phyloP scores from a whole-genome alignment of 2,888 invertebrate genomes.

The Gari tellinella region DNA sequence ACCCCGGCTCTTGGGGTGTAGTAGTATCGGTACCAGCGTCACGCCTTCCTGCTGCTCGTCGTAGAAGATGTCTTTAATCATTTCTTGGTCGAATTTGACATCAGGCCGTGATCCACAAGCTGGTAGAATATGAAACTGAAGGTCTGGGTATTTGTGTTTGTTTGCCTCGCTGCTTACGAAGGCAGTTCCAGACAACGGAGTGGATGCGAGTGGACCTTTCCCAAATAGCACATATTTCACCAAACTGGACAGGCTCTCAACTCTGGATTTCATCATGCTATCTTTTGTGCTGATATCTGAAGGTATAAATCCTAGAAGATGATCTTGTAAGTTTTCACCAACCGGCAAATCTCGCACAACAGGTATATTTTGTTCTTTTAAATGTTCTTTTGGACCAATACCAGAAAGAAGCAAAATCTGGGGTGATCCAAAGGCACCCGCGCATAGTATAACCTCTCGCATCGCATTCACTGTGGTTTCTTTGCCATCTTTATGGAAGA shows the following conservation, averaged over 20 bases:
- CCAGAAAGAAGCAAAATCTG: slow-evolving; percentile 82
- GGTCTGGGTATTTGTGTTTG: slow-evolving; percentile 36
- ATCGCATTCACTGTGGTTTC: slow-evolving; percentile 61
- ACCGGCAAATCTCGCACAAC: slow-evolving; percentile 79
- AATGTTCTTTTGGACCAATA: slow-evolving; percentile 82
- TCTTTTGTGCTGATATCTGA: slow-evolving; percentile 27
- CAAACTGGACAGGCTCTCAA: neutral
- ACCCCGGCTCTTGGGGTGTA: slow-evolving; percentile 90
- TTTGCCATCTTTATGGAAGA: slow-evolving; percentile 63
- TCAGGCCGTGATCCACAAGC: neutral
- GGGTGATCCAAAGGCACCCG: slow-evolving; percentile 83
- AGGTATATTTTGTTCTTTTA: slow-evolving; percentile 77
- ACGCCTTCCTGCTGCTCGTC: slow-evolving; percentile 14
- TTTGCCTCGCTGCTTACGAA: slow-evolving; percentile 15
- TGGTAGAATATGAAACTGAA: slow-evolving; percentile 28
- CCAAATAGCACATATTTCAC: slow-evolving; percentile 21
- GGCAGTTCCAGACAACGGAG: slow-evolving; percentile 11
- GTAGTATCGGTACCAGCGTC: slow-evolving; percentile 10
- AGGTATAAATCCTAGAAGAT: slow-evolving; percentile 47
- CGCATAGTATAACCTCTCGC: slow-evolving; percentile 79
- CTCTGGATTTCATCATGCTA: slow-evolving; percentile 15
- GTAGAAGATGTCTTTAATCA: slow-evolving; percentile 12
- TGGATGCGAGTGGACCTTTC: slow-evolving; percentile 18
- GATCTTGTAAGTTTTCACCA: slow-evolving; percentile 80
- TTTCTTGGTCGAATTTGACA: slow-evolving; percentile 1